Base-by-base conservation (phyloP, 2,888 invertebrate species). In the Tanytarsus gracilentus region DNA sequence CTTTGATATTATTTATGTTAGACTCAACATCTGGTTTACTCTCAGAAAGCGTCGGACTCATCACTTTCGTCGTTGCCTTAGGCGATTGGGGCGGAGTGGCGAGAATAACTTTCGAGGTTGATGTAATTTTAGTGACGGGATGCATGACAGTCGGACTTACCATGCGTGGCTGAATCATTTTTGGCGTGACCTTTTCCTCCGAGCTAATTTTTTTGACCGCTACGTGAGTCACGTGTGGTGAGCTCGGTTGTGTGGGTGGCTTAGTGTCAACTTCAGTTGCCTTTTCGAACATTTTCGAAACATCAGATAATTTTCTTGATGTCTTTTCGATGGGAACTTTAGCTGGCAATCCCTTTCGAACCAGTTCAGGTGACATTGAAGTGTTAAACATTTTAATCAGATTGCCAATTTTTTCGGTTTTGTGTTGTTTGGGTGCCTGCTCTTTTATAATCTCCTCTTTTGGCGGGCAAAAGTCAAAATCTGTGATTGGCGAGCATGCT, bases 321-420 rank as follows among this genome's bases (percentile, higher is more conserved):
- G 58, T 27, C 48, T 58, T 58, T 27, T 58, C 58, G 23, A 53
- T 9, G 11, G 26, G 11, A 21, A 27, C 30, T 14, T 52, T 53
- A 6, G 14, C 4, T 4, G 36, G 9, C 6, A 14, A 4, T n/a
- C 25, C 18, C 11, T 58, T 58, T 23, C 48, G 44, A 29, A 48
- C 48, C 29, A 48, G 30, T 11, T 58, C 58, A 23, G 58, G 58
- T n/a, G 58, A 58, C 7, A 29, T 39, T 23, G 29, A 33, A 9
- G 30, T 60, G 36, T 60, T 60, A 27, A 60, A 60, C 60, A 60
- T 60, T 60, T 60, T 49, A 36, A 60, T 60, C 23, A 60, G 25
- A 50, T 60, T 60, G 5, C n/a, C 60, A 36, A 60, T 60, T 50
- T 60, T 60, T n/a, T 60, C 60, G 3, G 60, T 48, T 36, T 60